Conservation (phyloP, 2,797 vertebrate species). For the Melanogrammus aeglefinus region DNA sequence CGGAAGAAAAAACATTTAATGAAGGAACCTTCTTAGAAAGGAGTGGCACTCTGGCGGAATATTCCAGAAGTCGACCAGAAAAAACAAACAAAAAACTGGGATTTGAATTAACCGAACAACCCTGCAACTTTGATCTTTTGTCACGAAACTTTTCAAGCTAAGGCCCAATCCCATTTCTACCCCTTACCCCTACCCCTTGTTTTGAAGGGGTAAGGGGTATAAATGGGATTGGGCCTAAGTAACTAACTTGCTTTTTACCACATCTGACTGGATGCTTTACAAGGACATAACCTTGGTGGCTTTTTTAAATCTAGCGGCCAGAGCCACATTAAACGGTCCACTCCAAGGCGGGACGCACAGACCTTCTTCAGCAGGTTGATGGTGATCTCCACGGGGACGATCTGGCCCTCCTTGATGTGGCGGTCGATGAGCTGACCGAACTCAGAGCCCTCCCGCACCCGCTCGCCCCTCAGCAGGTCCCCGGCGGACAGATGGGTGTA, state of each 20-base stretch:
- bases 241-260: background rate
- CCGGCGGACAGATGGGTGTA: conserved; percentile 96
- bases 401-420: conserved; percentile 93
- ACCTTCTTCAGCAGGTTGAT: conserved; percentile 92
- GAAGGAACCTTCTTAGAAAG: background rate
- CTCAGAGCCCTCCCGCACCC: conserved; percentile 83
- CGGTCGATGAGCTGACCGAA: conserved; percentile 88
- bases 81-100: no score
- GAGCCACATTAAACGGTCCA: background rate
- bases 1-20: background rate
- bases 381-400: conserved; percentile 96
- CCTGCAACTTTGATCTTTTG: background rate
- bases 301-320: no score
- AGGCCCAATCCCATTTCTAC: no score
- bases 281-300: background rate
- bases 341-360: background rate
- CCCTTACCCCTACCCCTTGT: no score
- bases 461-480: conserved; percentile 90
- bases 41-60: no score
- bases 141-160: background rate
- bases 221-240: no score
- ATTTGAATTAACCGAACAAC: background rate
- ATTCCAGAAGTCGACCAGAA: no score
- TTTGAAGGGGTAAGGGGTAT: no score
- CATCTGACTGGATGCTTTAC: background rate